These are phyloP conservation scores for Steinernema feltiae DNA, from an alignment of 1,140 invertebrate genomes.

Conservation along the genomic window DNA sequence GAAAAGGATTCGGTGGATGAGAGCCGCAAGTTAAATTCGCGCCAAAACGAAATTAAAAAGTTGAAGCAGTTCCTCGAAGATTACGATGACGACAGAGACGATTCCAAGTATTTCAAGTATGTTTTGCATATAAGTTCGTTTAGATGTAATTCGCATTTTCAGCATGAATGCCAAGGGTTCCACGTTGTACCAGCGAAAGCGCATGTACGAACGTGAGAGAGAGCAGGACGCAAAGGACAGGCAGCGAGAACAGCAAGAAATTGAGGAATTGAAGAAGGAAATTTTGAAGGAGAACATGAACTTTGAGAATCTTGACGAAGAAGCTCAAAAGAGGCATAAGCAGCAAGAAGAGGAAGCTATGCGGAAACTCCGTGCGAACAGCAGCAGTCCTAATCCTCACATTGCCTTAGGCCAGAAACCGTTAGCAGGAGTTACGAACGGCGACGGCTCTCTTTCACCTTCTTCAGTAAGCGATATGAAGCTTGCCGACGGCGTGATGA, in stretches of 20 bases:
- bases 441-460: not conserved
- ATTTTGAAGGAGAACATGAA: conserved; percentile 67
- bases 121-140: conserved; percentile 18
- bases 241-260: conserved; percentile 79
- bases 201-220: conserved; percentile 81
- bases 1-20: conserved; percentile 81
- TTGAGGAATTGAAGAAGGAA: conserved; percentile 77
- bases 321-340: conserved; percentile 16
- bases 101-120: conserved; percentile 88
- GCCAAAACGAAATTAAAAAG: conserved; percentile 71
- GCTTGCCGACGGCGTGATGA: not conserved
- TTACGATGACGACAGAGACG: conserved; percentile 94
- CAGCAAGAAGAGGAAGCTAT: conserved; percentile 31
- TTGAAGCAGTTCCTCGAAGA: conserved; percentile 95
- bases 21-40: conserved; percentile 24
- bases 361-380: conserved; percentile 28
- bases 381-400: conserved; percentile 40
- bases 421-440: not conserved
- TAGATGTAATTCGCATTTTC: conserved; percentile 42
- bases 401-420: conserved; percentile 28
- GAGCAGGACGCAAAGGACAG: conserved; percentile 82
- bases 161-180: conserved; percentile 66
- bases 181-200: conserved; percentile 75
- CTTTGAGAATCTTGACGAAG: conserved; percentile 22
- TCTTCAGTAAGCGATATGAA: not conserved